Conservation (phyloP, 2,888 invertebrate genomes). For the Lacanobia wlatinum region DNA sequence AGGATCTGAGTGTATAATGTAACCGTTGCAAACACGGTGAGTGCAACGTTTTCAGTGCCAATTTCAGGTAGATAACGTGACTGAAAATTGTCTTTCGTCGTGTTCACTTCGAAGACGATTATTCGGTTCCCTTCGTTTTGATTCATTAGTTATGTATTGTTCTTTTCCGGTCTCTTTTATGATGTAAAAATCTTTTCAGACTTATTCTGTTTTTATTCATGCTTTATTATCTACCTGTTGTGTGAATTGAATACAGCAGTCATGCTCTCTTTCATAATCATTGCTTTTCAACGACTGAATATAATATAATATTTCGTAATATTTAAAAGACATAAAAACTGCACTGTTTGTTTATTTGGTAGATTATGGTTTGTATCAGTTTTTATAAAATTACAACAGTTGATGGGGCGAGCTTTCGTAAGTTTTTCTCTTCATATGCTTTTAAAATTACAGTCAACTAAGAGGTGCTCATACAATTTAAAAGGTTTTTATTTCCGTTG, state of each 20-base stretch:
- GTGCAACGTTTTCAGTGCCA: slow-evolving; percentile 75
- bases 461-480: neutral
- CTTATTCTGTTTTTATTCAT: slow-evolving; percentile 38
- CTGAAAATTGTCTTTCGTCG: slow-evolving; percentile 65
- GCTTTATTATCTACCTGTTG: slow-evolving; percentile 55
- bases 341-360: neutral
- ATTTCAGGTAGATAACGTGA: slow-evolving; percentile 80
- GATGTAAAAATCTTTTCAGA: slow-evolving; percentile 32
- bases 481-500: neutral
- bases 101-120: slow-evolving; percentile 49
- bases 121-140: slow-evolving; percentile 47
- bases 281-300: slow-evolving; percentile 7
- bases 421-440: neutral
- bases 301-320: neutral
- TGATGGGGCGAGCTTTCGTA: neutral
- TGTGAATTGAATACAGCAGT: slow-evolving; percentile 13
- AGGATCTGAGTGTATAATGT: slow-evolving; percentile 77
- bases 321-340: neutral
- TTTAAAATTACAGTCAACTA: no score
- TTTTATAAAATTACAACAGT: neutral
- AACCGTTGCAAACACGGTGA: slow-evolving; percentile 77
- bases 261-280: neutral
- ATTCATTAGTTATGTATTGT: slow-evolving; percentile 49
- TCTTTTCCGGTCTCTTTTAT: slow-evolving; percentile 45
- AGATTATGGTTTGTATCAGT: neutral